phyloP scores from a whole-genome alignment of 2,797 vertebrate species.

The Vireo griseus region DNA sequence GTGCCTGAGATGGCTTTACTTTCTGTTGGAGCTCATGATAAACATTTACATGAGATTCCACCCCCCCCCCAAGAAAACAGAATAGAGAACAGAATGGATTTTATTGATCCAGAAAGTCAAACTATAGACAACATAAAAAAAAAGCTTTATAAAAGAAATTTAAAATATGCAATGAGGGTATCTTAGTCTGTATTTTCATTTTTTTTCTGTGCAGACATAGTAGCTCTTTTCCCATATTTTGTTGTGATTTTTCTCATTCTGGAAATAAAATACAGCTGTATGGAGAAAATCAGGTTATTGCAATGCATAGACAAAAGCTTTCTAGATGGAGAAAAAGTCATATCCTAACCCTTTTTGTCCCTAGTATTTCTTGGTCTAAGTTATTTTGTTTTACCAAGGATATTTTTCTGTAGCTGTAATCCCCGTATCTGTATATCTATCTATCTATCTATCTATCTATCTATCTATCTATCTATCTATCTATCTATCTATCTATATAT shows the following conservation, averaged over 20 bases:
- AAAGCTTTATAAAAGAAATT: neutral
- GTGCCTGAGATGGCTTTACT: neutral
- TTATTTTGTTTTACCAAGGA: neutral
- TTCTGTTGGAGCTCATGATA: neutral
- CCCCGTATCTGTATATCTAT: neutral
- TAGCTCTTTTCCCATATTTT: neutral
- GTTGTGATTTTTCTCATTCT: neutral
- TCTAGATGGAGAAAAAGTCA: neutral
- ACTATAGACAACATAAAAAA: neutral
- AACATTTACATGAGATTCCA: neutral
- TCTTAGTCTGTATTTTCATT: neutral
- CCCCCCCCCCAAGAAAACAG: neutral
- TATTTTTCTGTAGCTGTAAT: neutral
- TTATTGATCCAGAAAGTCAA: neutral
- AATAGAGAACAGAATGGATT: neutral
- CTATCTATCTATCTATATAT: no score
- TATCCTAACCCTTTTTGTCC: neutral
- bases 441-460: fast-evolving
- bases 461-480: no score
- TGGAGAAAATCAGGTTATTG: neutral
- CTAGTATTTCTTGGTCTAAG: neutral
- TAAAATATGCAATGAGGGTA: neutral
- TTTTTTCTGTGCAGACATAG: neutral
- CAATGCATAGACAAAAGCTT: neutral
- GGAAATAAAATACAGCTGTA: neutral